These are phyloP conservation scores for Rhinoraja longicauda DNA, from an alignment of 2,797 vertebrate genomes.

Conservation along the genomic window DNA sequence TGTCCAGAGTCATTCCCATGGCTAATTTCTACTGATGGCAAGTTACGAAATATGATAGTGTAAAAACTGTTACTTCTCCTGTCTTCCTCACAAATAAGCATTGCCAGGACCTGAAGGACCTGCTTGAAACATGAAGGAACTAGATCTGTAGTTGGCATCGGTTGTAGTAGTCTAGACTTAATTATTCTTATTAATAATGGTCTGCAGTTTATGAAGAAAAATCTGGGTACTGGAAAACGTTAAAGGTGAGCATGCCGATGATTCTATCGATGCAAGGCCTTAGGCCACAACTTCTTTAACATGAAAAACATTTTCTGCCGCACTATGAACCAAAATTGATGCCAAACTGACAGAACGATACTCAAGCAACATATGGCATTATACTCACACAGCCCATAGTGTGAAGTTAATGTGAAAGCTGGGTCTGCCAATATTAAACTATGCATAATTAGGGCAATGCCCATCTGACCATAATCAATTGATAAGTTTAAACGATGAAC, in stretches of 20 bases:
- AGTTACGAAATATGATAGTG: background rate
- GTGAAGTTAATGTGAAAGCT: background rate
- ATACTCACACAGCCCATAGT: background rate
- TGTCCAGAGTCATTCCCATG: background rate
- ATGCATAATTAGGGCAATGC: background rate
- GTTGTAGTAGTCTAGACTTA: background rate
- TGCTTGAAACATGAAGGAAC: background rate
- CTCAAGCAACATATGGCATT: conserved; percentile 5
- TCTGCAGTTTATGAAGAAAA: background rate
- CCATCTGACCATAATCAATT: background rate
- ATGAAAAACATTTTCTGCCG: background rate
- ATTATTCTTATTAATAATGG: background rate
- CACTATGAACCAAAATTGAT: conserved; percentile 9
- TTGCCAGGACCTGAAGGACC: background rate
- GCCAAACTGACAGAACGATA: conserved; percentile 17
- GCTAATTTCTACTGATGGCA: background rate
- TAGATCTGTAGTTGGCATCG: background rate
- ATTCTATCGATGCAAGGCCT: background rate
- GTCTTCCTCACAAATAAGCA: background rate
- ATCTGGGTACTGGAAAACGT: background rate
- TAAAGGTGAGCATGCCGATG: conserved; percentile 15
- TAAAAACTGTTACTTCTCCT: background rate
- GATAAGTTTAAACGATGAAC: background rate
- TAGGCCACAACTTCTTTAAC: background rate
- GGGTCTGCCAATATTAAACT: background rate